Conservation (phyloP, 2,113 vertebrate genomes). For the Chrysemys picta region DNA sequence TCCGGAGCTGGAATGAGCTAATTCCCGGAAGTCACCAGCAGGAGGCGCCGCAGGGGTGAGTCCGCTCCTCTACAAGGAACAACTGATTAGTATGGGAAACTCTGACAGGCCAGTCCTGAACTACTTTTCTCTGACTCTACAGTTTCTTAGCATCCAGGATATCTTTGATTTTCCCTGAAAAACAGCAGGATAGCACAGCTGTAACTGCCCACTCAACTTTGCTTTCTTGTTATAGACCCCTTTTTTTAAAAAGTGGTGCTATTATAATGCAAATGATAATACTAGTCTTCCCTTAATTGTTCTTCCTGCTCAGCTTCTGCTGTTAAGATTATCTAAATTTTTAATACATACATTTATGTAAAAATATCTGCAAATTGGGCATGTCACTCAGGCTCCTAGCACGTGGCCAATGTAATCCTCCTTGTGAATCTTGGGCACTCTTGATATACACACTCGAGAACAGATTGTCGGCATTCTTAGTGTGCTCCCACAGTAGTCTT, state of each 20-base stretch:
- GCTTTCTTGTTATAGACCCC: not conserved
- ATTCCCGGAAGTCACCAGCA: no score
- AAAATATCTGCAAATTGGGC: not conserved
- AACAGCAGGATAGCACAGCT: not conserved
- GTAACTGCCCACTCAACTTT: constrained; percentile 48
- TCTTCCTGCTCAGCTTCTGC: not conserved
- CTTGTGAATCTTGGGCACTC: not conserved
- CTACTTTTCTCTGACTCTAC: not conserved
- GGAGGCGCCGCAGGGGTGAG: no score
- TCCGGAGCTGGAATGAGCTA: no score
- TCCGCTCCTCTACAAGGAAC: not conserved
- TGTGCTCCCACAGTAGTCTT: not conserved
- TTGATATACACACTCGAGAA: not conserved
- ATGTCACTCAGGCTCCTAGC: not conserved
- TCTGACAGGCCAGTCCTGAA: not conserved
- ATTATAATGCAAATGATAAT: not conserved
- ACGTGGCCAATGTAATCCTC: not conserved
- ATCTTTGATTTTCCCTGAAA: constrained; percentile 36
- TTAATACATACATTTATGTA: constrained; percentile 25
- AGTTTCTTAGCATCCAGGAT: not conserved
- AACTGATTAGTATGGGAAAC: constrained; percentile 22
- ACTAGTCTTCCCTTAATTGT: not conserved
- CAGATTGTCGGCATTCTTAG: not conserved
- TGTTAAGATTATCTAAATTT: constrained; percentile 16
- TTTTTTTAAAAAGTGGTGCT: not conserved